Evolutionary conservation across 2,113 vertebrate genomes (phyloP).

Genomic region (Pardalotus punctatus): DNA sequence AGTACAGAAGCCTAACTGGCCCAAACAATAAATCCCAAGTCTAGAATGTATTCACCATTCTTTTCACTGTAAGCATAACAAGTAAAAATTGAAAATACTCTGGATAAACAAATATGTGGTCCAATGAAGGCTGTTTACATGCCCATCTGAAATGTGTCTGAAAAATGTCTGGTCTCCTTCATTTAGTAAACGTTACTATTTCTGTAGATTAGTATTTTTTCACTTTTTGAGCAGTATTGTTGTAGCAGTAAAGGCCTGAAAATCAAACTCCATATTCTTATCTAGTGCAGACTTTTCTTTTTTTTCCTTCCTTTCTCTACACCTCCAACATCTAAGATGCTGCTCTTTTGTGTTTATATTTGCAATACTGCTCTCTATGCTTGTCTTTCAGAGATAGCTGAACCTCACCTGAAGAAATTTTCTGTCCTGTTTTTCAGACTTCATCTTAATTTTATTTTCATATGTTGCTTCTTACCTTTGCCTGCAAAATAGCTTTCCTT

Average conservation of each 20-base stretch:
- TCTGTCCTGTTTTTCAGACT: neutral
- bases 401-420: neutral
- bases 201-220: neutral
- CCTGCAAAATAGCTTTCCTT: neutral
- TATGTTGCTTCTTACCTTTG: neutral
- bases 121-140: neutral
- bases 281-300: neutral
- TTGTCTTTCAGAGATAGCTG: neutral
- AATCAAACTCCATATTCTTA: neutral
- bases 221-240: neutral
- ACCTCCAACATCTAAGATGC: neutral
- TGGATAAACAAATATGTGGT: neutral
- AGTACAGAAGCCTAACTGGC: neutral
- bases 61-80: neutral
- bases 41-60: neutral
- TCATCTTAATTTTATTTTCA: neutral
- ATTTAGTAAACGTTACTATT: neutral
- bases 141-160: neutral
- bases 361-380: neutral
- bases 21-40: neutral
- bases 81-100: neutral
- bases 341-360: neutral
- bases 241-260: neutral
- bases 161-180: neutral
- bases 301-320: neutral